Conservation (phyloP, 2,797 vertebrate genomes). For the Coregonus ussuriensis region DNA sequence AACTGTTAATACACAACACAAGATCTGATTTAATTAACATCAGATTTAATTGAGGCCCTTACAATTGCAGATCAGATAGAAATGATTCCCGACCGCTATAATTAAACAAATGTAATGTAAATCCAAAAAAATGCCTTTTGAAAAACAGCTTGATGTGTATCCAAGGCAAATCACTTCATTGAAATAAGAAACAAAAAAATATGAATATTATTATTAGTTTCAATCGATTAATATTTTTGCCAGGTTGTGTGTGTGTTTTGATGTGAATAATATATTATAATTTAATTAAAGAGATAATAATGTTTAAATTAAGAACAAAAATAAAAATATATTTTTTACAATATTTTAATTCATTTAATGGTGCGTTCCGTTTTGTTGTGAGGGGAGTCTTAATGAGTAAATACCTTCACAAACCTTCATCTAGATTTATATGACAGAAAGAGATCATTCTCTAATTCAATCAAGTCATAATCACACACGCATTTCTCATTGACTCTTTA, state of each 20-base stretch:
- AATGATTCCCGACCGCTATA: slow-evolving; percentile 66
- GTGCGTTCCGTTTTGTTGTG: slow-evolving; percentile 61
- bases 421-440: slow-evolving; percentile 67
- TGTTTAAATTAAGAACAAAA: slow-evolving; percentile 60
- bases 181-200: slow-evolving; percentile 59
- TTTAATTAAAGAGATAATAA: slow-evolving; percentile 79
- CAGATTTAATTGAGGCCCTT: slow-evolving; percentile 81
- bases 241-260: slow-evolving; percentile 30
- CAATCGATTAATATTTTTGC: slow-evolving; percentile 64
- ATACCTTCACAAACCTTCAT: slow-evolving; percentile 66
- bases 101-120: slow-evolving; percentile 75
- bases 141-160: slow-evolving; percentile 65
- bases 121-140: slow-evolving; percentile 67
- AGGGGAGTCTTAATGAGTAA: slow-evolving; percentile 60
- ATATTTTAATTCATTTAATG: slow-evolving; percentile 63
- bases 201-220: slow-evolving; percentile 74
- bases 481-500: slow-evolving; percentile 63
- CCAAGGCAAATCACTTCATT: slow-evolving; percentile 73
- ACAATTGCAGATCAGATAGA: slow-evolving; percentile 76
- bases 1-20: slow-evolving; percentile 84
- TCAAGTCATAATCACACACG: slow-evolving; percentile 63
- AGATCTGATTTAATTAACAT: slow-evolving; percentile 87
- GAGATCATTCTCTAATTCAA: slow-evolving; percentile 72
- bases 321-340: slow-evolving; percentile 55
- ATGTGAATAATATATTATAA: slow-evolving; percentile 51